These are phyloP conservation scores for Parasteatoda lunata DNA, from an alignment of 2,888 invertebrate genomes.

Conservation along the genomic window DNA sequence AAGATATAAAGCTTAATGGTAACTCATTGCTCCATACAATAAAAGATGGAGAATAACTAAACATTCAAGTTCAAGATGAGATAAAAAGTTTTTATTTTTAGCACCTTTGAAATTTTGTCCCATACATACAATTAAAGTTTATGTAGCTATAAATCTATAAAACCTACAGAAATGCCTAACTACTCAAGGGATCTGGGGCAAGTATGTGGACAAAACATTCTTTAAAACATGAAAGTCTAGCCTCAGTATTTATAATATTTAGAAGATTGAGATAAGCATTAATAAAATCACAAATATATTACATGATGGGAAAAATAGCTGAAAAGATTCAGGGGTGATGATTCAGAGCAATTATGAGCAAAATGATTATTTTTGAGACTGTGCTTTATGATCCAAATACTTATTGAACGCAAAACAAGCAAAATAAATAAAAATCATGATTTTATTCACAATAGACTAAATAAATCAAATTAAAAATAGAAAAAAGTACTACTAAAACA, in stretches of 20 bases:
- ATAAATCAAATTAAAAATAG: too few species aligned
- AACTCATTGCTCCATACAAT: too few species aligned
- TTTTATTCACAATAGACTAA: too few species aligned
- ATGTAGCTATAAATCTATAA: constrained; percentile 52
- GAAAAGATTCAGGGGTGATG: constrained; percentile 12
- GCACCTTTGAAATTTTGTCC: constrained; percentile 54
- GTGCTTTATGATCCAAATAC: too few species aligned
- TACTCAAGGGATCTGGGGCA: constrained; percentile 31
- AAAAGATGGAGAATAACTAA: too few species aligned
- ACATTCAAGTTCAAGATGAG: too few species aligned
- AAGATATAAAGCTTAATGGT: too few species aligned
- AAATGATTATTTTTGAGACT: too few species aligned
- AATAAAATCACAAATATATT: constrained; percentile 42
- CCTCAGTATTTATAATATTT: constrained; percentile 15
- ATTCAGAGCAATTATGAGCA: too few species aligned
- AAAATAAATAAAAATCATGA: too few species aligned
- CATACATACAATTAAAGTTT: constrained; percentile 46
- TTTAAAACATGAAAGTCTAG: constrained; percentile 51
- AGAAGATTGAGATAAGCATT: constrained; percentile 42
- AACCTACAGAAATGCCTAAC: constrained; percentile 51
- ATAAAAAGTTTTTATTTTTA: constrained; percentile 16
- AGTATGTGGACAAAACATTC: constrained; percentile 25
- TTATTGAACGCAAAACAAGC: too few species aligned
- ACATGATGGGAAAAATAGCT: constrained; percentile 19
- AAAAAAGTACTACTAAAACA: too few species aligned